phyloP scores from a whole-genome alignment of 2,113 vertebrate species.

The Gnathonemus echidnorhynchus region DNA sequence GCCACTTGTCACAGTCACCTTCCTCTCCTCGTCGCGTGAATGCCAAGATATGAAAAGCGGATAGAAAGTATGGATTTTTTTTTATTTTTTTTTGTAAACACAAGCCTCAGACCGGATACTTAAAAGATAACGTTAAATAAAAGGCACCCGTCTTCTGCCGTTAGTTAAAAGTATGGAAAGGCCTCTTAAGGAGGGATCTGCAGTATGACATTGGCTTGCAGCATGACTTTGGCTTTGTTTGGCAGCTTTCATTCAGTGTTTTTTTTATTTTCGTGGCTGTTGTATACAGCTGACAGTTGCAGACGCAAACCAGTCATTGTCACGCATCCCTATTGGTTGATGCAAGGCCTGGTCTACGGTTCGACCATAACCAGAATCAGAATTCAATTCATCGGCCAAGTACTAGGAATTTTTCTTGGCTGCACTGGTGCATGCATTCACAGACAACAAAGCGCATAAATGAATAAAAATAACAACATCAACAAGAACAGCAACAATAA shows the following conservation, averaged over 20 bases:
- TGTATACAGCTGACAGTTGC: not conserved
- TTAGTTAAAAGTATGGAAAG: not conserved
- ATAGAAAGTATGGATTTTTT: not conserved
- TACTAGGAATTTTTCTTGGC: not conserved
- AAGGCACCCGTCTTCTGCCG: not conserved
- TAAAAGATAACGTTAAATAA: not conserved
- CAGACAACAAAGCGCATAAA: not conserved
- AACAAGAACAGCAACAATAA: not conserved
- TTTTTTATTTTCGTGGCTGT: not conserved
- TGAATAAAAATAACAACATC: not conserved
- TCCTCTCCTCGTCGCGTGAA: constrained; percentile 5
- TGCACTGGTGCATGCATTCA: not conserved
- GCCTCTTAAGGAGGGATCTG: not conserved
- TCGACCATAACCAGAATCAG: not conserved
- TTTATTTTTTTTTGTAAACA: not conserved
- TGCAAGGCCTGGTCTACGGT: not conserved
- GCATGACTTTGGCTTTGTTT: not conserved
- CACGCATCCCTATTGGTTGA: not conserved
- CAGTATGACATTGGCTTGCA: not conserved
- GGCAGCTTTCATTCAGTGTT: not conserved
- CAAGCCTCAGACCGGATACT: not conserved
- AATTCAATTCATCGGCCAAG: not conserved
- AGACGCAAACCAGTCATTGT: not conserved
- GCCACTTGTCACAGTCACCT: not conserved
- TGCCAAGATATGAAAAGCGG: not conserved